These are phyloP conservation scores for Fukomys damarensis DNA, from an alignment of 2,113 vertebrate genomes.

Conservation along the genomic window DNA sequence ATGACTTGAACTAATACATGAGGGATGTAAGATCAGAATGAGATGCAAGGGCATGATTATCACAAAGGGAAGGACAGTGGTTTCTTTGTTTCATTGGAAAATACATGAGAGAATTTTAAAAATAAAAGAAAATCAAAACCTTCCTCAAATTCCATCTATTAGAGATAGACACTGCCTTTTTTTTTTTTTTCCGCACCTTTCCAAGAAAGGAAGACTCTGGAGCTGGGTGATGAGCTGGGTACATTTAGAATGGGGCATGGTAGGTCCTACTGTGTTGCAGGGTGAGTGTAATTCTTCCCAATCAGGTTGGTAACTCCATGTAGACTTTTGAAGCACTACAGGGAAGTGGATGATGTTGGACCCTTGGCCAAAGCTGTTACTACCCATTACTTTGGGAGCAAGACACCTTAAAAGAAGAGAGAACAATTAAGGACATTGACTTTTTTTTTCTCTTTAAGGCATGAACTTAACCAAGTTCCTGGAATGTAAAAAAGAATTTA, in stretches of 20 bases:
- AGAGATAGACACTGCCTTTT: not conserved
- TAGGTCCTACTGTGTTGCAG: not conserved
- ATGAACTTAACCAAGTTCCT: constrained; percentile 74
- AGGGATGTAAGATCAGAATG: not conserved
- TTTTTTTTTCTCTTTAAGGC: constrained; percentile 31
- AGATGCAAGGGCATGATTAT: not conserved
- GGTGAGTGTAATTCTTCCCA: not conserved
- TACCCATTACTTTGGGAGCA: not conserved
- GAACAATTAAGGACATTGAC: constrained; percentile 62
- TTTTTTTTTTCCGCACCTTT: not conserved
- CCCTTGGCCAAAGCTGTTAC: not conserved
- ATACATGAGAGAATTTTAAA: not conserved
- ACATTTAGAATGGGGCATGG: rapidly evolving
- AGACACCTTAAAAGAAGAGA: constrained; percentile 14
- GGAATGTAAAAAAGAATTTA: constrained; percentile 74
- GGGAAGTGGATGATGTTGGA: not conserved
- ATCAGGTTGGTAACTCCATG: not conserved
- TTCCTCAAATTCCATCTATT: not conserved
- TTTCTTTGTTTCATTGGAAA: constrained; percentile 12
- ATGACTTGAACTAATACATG: not conserved
- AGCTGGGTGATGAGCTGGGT: not conserved
- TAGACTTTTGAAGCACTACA: not conserved
- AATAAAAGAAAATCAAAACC: constrained; percentile 3
- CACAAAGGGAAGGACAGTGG: not conserved
- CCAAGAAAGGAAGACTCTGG: not conserved